A percentile compares a stretch with the other conserved stretches of the same genome.
These are phyloP conservation scores for Cygnus atratus DNA, from an alignment of 2,113 vertebrate genomes.

Conservation along the genomic window DNA sequence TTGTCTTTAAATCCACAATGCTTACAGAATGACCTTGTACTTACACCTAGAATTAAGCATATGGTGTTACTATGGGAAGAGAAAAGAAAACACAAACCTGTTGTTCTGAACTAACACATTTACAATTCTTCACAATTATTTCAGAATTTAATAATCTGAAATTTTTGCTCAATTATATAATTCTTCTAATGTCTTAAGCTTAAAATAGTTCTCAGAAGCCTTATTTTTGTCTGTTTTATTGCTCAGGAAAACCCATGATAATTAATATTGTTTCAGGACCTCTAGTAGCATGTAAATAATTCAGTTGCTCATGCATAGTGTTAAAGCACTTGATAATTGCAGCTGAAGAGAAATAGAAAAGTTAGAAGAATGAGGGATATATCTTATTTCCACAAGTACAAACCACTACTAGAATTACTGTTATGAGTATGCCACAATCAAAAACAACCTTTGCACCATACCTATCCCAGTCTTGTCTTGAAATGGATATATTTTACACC, in stretches of 20 bases:
- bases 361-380: background rate
- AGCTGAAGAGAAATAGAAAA: background rate
- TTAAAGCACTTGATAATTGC: background rate
- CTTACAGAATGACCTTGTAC: background rate
- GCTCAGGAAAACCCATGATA: background rate
- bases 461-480: background rate
- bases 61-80: background rate
- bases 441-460: rapidly evolving
- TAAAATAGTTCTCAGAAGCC: background rate
- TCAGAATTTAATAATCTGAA: background rate
- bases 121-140: background rate
- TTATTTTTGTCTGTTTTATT: background rate
- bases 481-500: background rate
- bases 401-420: background rate
- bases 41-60: background rate
- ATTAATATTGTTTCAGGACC: background rate
- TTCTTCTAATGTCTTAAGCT: background rate
- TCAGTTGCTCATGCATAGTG: background rate
- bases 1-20: background rate
- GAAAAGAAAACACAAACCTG: background rate
- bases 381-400: background rate
- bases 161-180: background rate
- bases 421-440: background rate
- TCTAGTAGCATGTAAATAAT: background rate
- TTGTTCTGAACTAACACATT: background rate